phyloP scores from a whole-genome alignment of 2,888 invertebrate species.

The Omphaloscelis lunosa region DNA sequence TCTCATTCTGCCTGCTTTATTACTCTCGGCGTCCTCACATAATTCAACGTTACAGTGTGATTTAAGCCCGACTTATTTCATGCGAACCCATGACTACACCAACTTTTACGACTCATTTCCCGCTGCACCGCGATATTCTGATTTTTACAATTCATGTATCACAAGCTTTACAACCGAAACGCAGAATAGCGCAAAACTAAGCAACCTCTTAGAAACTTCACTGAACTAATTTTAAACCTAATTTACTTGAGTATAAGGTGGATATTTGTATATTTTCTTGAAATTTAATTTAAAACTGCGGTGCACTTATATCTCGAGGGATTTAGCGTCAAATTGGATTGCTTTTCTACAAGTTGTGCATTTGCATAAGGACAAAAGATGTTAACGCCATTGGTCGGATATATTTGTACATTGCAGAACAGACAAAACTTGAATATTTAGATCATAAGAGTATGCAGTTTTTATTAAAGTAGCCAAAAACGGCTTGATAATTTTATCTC shows the following conservation, averaged over 20 bases:
- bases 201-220: conserved; percentile 63
- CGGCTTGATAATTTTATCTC: too few relatives aligned
- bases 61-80: conserved; percentile 37
- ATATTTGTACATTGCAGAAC: conserved; percentile 41
- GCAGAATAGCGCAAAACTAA: conserved; percentile 69
- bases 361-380: conserved; percentile 84
- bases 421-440: conserved; percentile 37
- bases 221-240: conserved; percentile 64
- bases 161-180: conserved; percentile 66
- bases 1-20: conserved; percentile 9
- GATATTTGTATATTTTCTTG: conserved; percentile 68
- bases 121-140: conserved; percentile 47
- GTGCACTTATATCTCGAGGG: conserved; percentile 82
- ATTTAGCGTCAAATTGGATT: conserved; percentile 86
- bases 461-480: conserved; percentile 13
- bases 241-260: conserved; percentile 62
- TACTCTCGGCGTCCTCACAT: conserved; percentile 17
- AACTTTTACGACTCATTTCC: conserved; percentile 57
- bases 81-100: conserved; percentile 13
- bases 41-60: conserved; percentile 37
- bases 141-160: conserved; percentile 66
- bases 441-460: background rate
- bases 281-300: conserved; percentile 85
- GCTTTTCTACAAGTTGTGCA: conserved; percentile 84
- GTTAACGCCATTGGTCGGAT: conserved; percentile 59